Evolutionary conservation across 2,797 vertebrate genomes (phyloP).

Genomic region (Austrolebias charrua): DNA sequence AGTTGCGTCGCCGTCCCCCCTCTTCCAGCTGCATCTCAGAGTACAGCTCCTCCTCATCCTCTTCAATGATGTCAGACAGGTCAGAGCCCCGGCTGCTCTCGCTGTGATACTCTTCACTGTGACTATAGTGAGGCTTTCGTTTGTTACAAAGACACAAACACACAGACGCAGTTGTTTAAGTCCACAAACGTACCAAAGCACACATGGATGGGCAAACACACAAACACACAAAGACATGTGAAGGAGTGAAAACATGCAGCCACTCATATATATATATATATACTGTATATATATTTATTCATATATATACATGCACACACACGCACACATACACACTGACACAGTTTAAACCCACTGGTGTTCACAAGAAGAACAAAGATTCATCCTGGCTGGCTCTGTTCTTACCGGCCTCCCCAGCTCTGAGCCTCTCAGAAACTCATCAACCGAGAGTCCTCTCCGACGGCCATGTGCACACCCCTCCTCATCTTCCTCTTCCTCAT

Average conservation of each 20-base stretch:
- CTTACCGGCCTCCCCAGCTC: constrained; percentile 93
- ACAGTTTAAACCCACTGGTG: constrained; percentile 26
- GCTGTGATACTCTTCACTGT: constrained; percentile 92
- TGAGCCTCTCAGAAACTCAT: constrained; percentile 94
- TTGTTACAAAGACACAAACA: constrained; percentile 69
- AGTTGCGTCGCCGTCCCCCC: constrained; percentile 87
- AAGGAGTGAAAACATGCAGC: constrained; percentile 56
- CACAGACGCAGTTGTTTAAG: constrained; percentile 71
- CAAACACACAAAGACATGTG: constrained; percentile 16
- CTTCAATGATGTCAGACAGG: constrained; percentile 98
- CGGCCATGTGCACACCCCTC: constrained; percentile 83
- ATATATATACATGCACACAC: constrained; percentile 1
- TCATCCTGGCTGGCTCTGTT: constrained; percentile 7
- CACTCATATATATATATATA: constrained; percentile 49
- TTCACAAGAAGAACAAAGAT: constrained; percentile 6
- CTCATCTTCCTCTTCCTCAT: constrained; percentile 91
- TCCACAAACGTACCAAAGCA: constrained; percentile 59
- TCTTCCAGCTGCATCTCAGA: constrained; percentile 97
- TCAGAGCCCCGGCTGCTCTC: constrained; percentile 98
- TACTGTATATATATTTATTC: constrained; percentile 54
- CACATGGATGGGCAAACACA: constrained; percentile 45
- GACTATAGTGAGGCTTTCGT: constrained; percentile 88
- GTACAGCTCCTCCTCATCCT: constrained; percentile 97
- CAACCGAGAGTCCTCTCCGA: constrained; percentile 89
- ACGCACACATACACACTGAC: constrained; percentile 19